Conservation (phyloP, 1,140 invertebrate genomes). For the Lithobius niger region DNA sequence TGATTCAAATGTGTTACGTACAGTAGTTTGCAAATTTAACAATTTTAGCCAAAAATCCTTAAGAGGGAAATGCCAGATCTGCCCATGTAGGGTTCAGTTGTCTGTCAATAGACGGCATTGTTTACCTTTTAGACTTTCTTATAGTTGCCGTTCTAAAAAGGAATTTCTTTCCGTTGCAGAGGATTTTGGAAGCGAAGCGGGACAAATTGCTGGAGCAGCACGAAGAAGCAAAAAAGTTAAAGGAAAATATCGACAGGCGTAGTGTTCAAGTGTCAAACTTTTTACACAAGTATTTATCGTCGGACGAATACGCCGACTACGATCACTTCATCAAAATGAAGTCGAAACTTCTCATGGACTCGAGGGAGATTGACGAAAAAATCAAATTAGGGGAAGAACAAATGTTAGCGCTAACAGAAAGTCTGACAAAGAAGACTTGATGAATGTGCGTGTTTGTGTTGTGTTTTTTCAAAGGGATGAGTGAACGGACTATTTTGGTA, state of each 20-base stretch:
- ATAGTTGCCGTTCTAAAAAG: too few species aligned
- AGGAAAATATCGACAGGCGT: constrained; percentile 66
- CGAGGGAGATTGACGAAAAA: constrained; percentile 71
- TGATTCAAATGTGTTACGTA: too few species aligned
- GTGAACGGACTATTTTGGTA: too few species aligned
- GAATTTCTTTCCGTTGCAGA: constrained; percentile 11
- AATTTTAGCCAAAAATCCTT: too few species aligned
- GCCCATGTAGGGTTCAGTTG: too few species aligned
- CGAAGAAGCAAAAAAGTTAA: constrained; percentile 69
- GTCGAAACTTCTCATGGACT: constrained; percentile 73
- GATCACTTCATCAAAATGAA: constrained; percentile 84
- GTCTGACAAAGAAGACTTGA: constrained; percentile 2
- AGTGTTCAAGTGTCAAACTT: constrained; percentile 58
- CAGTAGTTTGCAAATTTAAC: too few species aligned
- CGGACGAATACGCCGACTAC: constrained; percentile 65
- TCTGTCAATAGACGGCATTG: too few species aligned
- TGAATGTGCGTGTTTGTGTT: too few species aligned
- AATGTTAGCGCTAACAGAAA: constrained; percentile 55
- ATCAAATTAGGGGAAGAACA: constrained; percentile 77
- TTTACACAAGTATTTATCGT: constrained; percentile 56
- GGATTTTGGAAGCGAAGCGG: constrained; percentile 43
- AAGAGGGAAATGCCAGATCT: constrained; percentile 71
- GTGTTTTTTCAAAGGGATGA: too few species aligned
- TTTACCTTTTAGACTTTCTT: too few species aligned
- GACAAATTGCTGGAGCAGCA: constrained; percentile 63